A percentile compares a stretch with the other conserved stretches of the same genome.
phyloP scores from a whole-genome alignment of 2,888 invertebrate genomes.

The Nomada flava region DNA sequence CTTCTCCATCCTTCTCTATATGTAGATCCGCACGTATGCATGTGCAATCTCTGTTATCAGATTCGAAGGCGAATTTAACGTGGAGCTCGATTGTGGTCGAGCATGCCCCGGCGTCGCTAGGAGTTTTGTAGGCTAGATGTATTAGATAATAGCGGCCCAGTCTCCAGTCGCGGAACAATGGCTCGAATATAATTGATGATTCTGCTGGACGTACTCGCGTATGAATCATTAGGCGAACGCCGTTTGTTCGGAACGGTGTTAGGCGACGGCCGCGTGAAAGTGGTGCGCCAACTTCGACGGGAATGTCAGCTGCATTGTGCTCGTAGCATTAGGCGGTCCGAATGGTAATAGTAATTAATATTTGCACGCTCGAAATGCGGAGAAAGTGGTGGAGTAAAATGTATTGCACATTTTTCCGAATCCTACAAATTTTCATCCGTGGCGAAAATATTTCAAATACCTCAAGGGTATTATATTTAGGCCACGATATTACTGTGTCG shows the following conservation, averaged over 20 bases:
- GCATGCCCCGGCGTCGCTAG: constrained; percentile 17
- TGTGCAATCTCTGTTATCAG: constrained; percentile 43
- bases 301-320: constrained; percentile 53
- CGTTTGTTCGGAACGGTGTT: constrained; percentile 25
- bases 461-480: no score
- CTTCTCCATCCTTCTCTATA: no score
- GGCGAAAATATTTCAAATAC: no score
- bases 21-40: no score
- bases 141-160: constrained; percentile 51
- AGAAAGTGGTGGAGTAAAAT: neutral
- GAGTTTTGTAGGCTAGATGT: constrained; percentile 56
- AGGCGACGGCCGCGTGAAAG: constrained; percentile 57
- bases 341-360: constrained; percentile 31
- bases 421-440: no score
- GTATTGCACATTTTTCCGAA: accelerated
- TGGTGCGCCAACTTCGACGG: constrained; percentile 37
- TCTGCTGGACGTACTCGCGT: constrained; percentile 43
- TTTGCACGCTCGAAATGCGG: neutral
- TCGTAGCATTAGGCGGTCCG: constrained; percentile 17
- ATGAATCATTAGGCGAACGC: constrained; percentile 60
- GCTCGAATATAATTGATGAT: constrained; percentile 66
- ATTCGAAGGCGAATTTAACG: constrained; percentile 37
- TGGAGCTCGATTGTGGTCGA: neutral
- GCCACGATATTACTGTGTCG: no score
- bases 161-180: constrained; percentile 59